Evolutionary conservation across 2,113 vertebrate species (phyloP), one percentile per base, ranked within the genome.

Genomic region (Hippocampus mohnikei): DNA sequence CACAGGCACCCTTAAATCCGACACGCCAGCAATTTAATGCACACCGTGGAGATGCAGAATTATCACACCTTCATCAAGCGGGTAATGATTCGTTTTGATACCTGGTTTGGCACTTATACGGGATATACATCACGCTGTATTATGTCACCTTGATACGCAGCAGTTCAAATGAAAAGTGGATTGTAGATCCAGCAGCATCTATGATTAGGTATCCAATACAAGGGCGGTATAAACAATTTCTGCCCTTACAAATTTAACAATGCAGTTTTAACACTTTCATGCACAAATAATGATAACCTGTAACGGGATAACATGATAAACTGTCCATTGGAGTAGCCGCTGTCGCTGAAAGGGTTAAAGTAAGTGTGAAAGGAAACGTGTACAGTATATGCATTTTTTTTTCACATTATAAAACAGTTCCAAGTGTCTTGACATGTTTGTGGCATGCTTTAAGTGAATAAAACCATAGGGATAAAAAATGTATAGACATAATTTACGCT

Each of bases 1-100:
- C 42, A 10, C 74, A 91, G 89, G 67, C 21, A 44, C 65, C 46
- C 20, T 5, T 67, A 48, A 73, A 60, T 64, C 71, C 42, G 80
- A 27, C 67, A 61, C 75, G 70, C 52, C 73, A 59, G 70, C 72
- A 75, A 52, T n/a, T 71, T 66, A 8, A 74, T 42, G 1, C 70
- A 50, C 74, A 81, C 29, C 72, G 56, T 77, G 73, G 50, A 62
- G 50, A 73, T 3, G 56, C 52, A 68, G 77, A 84, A 46, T n/a
- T 68, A 55, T 69, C 48, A 23, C 40, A 59, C 66, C 46, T 23
- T 72, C 44, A 40, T 29, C 64, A 72, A 66, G 67, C 74, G 40
- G 84, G 77, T 83, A 85, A 68, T 50, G 74, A 66, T 68, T 2
- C 46, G 15, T 79, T 48, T 52, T 48, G 41, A 65, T 37, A 20